Percentiles rank a stretch among this genome's conserved stretches.
Evolutionary conservation across 1,140 invertebrate species (phyloP).

Genomic region (Leptinotarsa defecta): DNA sequence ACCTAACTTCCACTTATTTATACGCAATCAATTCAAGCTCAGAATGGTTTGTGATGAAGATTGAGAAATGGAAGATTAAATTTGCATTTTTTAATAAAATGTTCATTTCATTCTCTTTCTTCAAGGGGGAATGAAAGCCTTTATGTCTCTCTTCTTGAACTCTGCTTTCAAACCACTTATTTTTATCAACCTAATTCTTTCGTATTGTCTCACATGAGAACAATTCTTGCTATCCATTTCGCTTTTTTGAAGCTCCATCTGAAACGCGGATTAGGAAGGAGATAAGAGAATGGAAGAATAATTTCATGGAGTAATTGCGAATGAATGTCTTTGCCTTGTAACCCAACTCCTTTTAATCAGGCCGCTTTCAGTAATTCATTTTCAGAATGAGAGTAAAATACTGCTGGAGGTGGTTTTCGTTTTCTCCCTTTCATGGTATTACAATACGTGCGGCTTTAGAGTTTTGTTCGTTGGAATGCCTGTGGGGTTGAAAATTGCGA

Average conservation of each 20-base stretch:
- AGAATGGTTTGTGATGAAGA: no score
- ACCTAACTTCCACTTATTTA: no score
- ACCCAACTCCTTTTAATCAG: constrained; percentile 16
- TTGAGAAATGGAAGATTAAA: no score
- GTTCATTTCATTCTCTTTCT: no score
- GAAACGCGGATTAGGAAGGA: not conserved
- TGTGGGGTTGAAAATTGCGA: not conserved
- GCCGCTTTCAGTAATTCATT: constrained; percentile 21
- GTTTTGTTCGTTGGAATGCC: not conserved
- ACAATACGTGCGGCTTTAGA: not conserved
- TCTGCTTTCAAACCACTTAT: no score
- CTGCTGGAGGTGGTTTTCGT: not conserved
- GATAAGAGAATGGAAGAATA: constrained; percentile 11
- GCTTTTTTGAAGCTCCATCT: not conserved
- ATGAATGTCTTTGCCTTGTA: constrained; percentile 17
- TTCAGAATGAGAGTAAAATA: constrained; percentile 9
- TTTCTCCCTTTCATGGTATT: not conserved
- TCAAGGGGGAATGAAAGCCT: no score
- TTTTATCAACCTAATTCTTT: no score
- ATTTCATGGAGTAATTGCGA: constrained; percentile 9
- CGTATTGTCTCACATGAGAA: not conserved
- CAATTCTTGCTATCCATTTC: not conserved
- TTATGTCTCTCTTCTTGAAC: no score
- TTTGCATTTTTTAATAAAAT: no score
- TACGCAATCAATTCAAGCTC: no score